Percentiles rank a stretch among this genome's conserved stretches.
Conservation (phyloP, 2,113 vertebrate genomes). For the Alethe castanea region DNA sequence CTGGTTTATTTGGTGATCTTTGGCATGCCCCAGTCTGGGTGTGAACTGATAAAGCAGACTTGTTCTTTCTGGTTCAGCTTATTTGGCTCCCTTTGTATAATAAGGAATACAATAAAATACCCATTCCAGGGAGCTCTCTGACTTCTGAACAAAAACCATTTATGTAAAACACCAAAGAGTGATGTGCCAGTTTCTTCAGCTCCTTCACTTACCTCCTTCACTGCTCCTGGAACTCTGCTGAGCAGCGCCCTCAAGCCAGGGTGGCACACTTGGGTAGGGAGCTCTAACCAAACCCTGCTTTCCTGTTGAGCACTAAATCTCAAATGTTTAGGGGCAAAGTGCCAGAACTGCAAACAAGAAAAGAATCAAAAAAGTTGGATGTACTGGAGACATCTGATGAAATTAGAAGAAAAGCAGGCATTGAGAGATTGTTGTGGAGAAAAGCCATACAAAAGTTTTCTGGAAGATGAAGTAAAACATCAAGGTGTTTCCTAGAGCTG, state of each 20-base stretch:
- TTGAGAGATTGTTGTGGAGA: neutral
- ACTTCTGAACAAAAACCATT: neutral
- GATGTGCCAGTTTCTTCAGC: neutral
- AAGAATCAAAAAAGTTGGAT: neutral
- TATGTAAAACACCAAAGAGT: neutral
- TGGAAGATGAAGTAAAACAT: neutral
- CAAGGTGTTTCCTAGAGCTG: neutral
- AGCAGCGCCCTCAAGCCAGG: neutral
- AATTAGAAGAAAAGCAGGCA: neutral
- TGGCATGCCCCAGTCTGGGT: neutral
- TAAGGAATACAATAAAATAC: conserved; percentile 11
- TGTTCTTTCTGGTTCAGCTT: conserved; percentile 50
- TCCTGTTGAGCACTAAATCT: neutral
- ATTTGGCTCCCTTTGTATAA: conserved; percentile 14
- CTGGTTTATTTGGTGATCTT: conserved; percentile 36
- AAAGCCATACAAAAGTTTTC: neutral
- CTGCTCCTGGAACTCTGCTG: neutral
- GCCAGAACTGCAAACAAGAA: neutral
- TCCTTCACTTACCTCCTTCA: conserved; percentile 34
- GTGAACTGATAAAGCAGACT: conserved; percentile 37
- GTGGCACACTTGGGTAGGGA: neutral
- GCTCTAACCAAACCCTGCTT: neutral
- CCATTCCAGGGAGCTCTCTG: neutral
- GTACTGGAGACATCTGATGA: neutral
- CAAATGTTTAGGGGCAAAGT: neutral